Conservation (phyloP, 2,888 invertebrate species). For the Helleia helle region DNA sequence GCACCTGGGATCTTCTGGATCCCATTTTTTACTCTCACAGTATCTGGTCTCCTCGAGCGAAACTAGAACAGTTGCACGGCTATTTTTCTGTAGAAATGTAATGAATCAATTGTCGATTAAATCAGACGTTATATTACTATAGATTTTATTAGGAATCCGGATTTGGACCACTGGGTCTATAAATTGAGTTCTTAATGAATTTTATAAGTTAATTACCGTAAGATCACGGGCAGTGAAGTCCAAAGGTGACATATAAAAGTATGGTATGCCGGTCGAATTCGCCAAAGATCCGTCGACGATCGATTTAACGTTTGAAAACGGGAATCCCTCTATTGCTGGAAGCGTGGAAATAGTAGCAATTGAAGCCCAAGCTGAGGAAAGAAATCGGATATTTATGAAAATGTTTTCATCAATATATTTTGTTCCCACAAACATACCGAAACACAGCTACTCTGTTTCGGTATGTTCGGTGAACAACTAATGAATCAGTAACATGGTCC, state of each 20-base stretch:
- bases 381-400: no score
- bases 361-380: constrained; percentile 84
- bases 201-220: constrained; percentile 54
- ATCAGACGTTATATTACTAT: no score
- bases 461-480: no score
- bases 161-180: neutral
- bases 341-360: constrained; percentile 79
- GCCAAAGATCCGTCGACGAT: constrained; percentile 79
- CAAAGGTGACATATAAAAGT: constrained; percentile 81
- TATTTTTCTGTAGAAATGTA: constrained; percentile 71
- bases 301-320: constrained; percentile 80
- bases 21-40: constrained; percentile 75
- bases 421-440: no score
- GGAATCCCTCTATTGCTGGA: constrained; percentile 74
- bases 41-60: constrained; percentile 80
- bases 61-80: constrained; percentile 78
- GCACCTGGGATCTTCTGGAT: constrained; percentile 86
- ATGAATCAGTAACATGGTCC: no score
- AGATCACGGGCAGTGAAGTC: constrained; percentile 81
- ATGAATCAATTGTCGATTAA: no score
- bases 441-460: no score
- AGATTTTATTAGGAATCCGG: no score
- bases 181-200: neutral
- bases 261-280: constrained; percentile 82
- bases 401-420: no score